Percentiles rank a stretch among this genome's conserved stretches.
These are phyloP conservation scores for Macquaria australasica DNA, from an alignment of 2,113 vertebrate species.

Conservation along the genomic window DNA sequence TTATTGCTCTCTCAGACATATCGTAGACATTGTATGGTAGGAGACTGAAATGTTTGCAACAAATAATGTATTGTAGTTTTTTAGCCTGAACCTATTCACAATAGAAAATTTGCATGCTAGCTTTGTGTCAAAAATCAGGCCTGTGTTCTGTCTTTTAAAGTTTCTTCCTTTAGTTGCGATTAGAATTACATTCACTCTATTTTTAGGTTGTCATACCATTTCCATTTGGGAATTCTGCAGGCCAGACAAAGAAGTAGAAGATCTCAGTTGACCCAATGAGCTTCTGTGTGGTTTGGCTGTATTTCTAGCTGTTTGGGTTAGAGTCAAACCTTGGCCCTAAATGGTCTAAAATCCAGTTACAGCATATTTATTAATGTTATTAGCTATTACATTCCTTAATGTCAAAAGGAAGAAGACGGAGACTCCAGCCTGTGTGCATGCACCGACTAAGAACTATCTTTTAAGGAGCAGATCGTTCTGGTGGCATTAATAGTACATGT, in stretches of 20 bases:
- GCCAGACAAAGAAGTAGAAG: constrained; percentile 13
- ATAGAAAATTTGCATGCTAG: not conserved
- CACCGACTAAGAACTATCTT: not conserved
- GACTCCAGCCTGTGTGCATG: not conserved
- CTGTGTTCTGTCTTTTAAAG: not conserved
- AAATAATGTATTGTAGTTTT: constrained; percentile 3
- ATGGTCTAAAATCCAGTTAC: not conserved
- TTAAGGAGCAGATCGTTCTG: not conserved
- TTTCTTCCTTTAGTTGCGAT: not conserved
- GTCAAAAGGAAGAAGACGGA: not conserved
- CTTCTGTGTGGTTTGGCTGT: constrained; percentile 27
- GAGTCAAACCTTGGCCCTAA: not conserved
- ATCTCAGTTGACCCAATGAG: constrained; percentile 5
- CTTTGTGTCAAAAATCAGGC: not conserved
- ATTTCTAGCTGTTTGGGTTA: constrained; percentile 11
- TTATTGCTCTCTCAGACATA: not conserved
- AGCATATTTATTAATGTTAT: constrained; percentile 4
- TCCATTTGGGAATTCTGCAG: not conserved
- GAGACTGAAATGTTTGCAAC: constrained; percentile 13
- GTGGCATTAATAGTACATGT: not conserved
- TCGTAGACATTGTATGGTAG: not conserved
- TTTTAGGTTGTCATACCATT: not conserved
- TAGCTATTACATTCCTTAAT: not conserved
- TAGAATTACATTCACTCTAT: not conserved
- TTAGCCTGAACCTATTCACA: not conserved